Evolutionary conservation across 2,888 invertebrate species (phyloP), one percentile per base, ranked within the genome.

Genomic region (Diogma glabrata): DNA sequence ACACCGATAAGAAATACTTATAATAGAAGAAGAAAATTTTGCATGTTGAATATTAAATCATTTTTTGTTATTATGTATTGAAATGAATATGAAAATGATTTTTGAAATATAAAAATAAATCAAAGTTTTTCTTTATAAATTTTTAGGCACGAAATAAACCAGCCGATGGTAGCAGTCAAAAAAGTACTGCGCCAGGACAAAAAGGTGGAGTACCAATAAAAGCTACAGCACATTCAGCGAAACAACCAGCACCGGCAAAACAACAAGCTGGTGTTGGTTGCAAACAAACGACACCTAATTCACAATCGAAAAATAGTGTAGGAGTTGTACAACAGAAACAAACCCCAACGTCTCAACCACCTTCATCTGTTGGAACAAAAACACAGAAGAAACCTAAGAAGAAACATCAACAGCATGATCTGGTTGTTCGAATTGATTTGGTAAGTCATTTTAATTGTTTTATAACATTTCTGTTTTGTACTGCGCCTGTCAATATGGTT

Each of bases 71-170:
- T n/a, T n/a, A n/a, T n/a, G n/a, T n/a, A n/a, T n/a, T n/a, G n/a
- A n/a, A n/a, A n/a, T n/a, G n/a, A n/a, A n/a, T n/a, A n/a, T n/a
- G n/a, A n/a, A n/a, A n/a, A n/a, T n/a, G n/a, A n/a, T n/a, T n/a
- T n/a, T n/a, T n/a, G 24, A 24, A 24, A 24, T 7, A 7, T 24
- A 24, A 24, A 6, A 24, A 24, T 7, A 24, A 24, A 24, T 7
- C 6, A 24, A 7, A 24, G 9, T 24, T 46, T 16, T 23, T 45
- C 24, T 23, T 47, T 40, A 10, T 49, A 36, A 52, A 56, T 63
- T 71, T 65, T 2, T 72, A 87, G 87, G 87, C 87, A 58, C 80
- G 87, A 63, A 86, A 84, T 72, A 87, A 87, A 72, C 84, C 87
- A 50, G 83, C 83, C 1, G 87, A 87, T 63, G 87, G 86, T 10